phyloP scores from a whole-genome alignment of 2,113 vertebrate genomes.

The Verasper variegatus region DNA sequence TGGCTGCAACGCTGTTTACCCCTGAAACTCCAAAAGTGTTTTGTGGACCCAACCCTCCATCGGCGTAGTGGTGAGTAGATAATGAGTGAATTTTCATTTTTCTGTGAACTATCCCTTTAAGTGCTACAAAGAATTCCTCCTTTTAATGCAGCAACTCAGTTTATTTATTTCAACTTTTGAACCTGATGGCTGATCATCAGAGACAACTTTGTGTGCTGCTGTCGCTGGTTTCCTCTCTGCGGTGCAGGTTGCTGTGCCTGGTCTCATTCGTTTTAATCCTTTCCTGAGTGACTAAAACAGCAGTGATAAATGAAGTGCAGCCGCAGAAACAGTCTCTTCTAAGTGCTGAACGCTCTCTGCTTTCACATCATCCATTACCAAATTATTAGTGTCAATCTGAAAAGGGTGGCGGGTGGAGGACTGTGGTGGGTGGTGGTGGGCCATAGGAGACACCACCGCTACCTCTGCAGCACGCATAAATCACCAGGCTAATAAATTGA shows the following conservation, averaged over 20 bases:
- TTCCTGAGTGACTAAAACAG: constrained; percentile 29
- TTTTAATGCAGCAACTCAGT: too few species aligned
- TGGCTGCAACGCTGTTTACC: too few species aligned
- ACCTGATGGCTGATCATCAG: constrained; percentile 1
- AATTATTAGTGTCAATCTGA: constrained; percentile 81
- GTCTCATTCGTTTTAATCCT: constrained; percentile 34
- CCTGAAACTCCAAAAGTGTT: too few species aligned
- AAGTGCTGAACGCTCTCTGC: constrained; percentile 81
- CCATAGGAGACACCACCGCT: constrained; percentile 82
- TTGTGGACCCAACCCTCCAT: too few species aligned
- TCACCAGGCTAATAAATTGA: constrained; percentile 87
- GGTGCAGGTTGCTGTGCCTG: constrained; percentile 6
- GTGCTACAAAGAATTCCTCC: too few species aligned
- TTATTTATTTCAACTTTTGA: not conserved
- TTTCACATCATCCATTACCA: constrained; percentile 90
- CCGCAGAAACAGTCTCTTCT: constrained; percentile 55
- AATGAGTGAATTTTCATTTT: too few species aligned
- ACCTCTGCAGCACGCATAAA: constrained; percentile 91
- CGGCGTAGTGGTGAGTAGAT: too few species aligned
- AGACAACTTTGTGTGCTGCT: not conserved
- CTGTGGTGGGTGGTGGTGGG: constrained; percentile 66
- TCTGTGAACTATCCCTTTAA: too few species aligned
- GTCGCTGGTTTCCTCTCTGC: constrained; percentile 11
- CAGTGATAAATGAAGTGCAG: constrained; percentile 64
- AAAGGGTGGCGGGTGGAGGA: constrained; percentile 66